These are phyloP conservation scores for Orchestes rusci DNA, from an alignment of 2,888 invertebrate species.

Conservation along the genomic window DNA sequence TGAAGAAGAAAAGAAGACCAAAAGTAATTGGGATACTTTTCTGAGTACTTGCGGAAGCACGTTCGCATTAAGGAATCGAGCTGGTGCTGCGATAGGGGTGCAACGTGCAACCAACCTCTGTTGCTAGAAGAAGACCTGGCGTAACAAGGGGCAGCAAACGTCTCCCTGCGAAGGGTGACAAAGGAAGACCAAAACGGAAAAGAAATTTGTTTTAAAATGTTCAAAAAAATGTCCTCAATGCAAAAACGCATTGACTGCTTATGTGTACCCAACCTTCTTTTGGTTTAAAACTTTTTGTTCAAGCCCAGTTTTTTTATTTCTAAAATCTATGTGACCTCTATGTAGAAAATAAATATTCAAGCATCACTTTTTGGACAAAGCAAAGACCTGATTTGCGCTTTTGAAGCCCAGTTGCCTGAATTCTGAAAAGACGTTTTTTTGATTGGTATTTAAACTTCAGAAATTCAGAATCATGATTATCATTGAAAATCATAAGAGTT, in stretches of 20 bases:
- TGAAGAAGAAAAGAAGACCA: conserved; percentile 9
- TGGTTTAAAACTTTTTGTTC: neutral
- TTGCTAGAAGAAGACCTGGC: conserved; percentile 13
- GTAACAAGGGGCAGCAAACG: conserved; percentile 10
- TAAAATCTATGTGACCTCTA: too few species aligned
- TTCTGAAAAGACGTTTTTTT: too few species aligned
- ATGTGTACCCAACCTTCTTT: neutral
- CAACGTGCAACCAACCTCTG: conserved; percentile 16
- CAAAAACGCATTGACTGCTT: neutral
- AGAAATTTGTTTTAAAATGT: conserved; percentile 6
- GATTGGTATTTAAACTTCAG: too few species aligned
- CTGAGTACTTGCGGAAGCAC: conserved; percentile 9
- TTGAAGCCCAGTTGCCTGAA: too few species aligned
- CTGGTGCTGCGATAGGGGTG: conserved; percentile 4
- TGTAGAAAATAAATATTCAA: too few species aligned
- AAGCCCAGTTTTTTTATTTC: neutral
- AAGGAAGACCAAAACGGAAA: conserved; percentile 5
- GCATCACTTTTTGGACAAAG: too few species aligned
- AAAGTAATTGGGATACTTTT: conserved; percentile 10
- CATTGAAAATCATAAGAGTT: too few species aligned
- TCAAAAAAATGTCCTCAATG: conserved; percentile 5
- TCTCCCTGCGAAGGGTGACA: conserved; percentile 6
- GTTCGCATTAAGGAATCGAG: neutral
- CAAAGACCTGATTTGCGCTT: too few species aligned
- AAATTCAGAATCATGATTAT: too few species aligned